phyloP scores from a whole-genome alignment of 2,113 vertebrate species.

The Elachura formosa region DNA sequence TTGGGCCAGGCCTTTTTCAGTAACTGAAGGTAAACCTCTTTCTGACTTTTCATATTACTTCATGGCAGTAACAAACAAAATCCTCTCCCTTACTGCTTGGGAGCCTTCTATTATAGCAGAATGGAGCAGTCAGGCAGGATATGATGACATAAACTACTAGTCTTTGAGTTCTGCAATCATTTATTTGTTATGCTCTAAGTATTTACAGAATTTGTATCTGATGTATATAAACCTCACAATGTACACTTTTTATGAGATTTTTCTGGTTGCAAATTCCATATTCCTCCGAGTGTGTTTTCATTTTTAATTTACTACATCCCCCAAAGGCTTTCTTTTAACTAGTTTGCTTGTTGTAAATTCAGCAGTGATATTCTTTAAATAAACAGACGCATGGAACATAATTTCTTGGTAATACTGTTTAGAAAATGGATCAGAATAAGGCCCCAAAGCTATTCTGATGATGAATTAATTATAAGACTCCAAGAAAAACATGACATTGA shows the following conservation, averaged over 20 bases:
- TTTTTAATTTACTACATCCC: constrained; percentile 56
- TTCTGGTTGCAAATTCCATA: constrained; percentile 33
- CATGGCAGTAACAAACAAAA: background rate
- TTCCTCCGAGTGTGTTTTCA: constrained; percentile 37
- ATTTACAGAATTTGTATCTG: constrained; percentile 31
- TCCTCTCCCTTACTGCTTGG: background rate
- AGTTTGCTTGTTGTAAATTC: constrained; percentile 52
- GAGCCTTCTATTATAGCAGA: background rate
- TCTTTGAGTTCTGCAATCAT: background rate
- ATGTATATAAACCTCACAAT: constrained; percentile 56
- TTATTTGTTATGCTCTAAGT: constrained; percentile 29
- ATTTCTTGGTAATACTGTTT: constrained; percentile 50
- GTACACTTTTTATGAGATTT: background rate
- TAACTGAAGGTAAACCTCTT: background rate
- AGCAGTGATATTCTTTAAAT: constrained; percentile 56
- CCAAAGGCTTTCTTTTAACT: constrained; percentile 49
- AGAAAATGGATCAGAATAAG: constrained; percentile 53
- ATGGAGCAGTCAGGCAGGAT: background rate
- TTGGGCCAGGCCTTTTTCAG: background rate
- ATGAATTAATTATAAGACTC: constrained; percentile 61
- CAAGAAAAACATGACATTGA: constrained; percentile 23
- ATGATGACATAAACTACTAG: background rate
- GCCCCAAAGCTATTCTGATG: constrained; percentile 39
- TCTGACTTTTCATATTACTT: background rate
- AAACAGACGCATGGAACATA: constrained; percentile 38